Evolutionary conservation across 2,113 vertebrate species (phyloP), one percentile per base, ranked within the genome.

Genomic region (Amia ocellicauda): DNA sequence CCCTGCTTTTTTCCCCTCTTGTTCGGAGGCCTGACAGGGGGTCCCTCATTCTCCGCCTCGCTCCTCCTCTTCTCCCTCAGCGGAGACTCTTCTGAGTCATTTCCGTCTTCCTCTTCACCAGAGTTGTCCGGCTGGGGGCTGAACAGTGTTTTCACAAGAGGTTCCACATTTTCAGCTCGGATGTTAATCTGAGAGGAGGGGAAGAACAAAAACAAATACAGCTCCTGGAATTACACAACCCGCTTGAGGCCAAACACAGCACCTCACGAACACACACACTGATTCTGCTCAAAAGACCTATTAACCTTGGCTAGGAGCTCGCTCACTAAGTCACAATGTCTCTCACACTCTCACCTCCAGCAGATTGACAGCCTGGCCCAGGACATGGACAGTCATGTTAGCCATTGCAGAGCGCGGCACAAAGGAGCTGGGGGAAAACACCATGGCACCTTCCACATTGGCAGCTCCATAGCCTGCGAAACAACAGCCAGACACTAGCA

Each of bases 381-480:
- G 76, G 13, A 86, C 55, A 23, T 92, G 85, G 11, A 90, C 13
- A 0, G 91, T 95, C 66, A 94, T 64, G 78, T 92, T 96, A 8
- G 78, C 79, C 53, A 74, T 78, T 19, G 83, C 75, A 67, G 88
- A 91, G 61, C 85, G 82, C 2, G 92, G 94, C 8, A 97, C 72
- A 73, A 93, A 94, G 14, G 93, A 94, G 53, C 81, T 69, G 16
- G 92, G 88, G 22, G 92, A 92, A 81, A 94, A 96, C 79, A 95
- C 78, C 59, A 93, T 49, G 19, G 82, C 82, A 27, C 83, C 83
- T 71, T 95, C 93, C 49, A 90, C 9, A 75, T 93, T 97, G 75
- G 81, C 78, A 36, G 89, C 80, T 58, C 86, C 87, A 36, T 79
- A 42, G 9, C 77, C 92, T 91, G 71, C 69, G 83, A 78, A 0